These are phyloP conservation scores for Oreochromis tanganicae DNA, from an alignment of 2,113 vertebrate species.

Conservation along the genomic window DNA sequence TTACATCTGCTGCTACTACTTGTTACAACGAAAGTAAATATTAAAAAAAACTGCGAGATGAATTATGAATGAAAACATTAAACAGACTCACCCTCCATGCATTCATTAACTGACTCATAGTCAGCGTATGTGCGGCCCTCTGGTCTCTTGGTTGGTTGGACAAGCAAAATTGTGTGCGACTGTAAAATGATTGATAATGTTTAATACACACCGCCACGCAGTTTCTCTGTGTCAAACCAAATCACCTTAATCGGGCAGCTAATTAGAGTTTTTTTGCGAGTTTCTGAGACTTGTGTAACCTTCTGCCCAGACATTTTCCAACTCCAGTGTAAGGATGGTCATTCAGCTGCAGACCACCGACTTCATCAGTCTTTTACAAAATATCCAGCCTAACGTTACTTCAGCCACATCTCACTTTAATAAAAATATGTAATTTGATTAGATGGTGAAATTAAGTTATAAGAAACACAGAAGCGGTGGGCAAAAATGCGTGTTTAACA, in stretches of 20 bases:
- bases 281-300: neutral
- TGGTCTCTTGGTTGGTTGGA: conserved; percentile 96
- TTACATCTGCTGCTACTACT: neutral
- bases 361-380: neutral
- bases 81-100: conserved; percentile 88
- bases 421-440: rapidly evolving
- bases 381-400: neutral
- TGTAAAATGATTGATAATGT: conserved; percentile 41
- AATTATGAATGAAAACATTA: neutral
- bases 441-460: neutral
- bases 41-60: rapidly evolving
- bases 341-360: neutral
- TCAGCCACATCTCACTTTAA: neutral
- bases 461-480: neutral
- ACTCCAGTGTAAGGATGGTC: neutral
- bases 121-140: conserved; percentile 97
- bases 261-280: neutral
- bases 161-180: conserved; percentile 98
- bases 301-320: neutral
- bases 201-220: neutral
- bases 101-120: conserved; percentile 97
- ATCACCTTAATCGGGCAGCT: neutral
- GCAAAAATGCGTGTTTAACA: neutral
- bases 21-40: neutral
- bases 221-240: neutral